These are phyloP conservation scores for Tetragnatha montana DNA, from an alignment of 2,888 invertebrate species.

Conservation along the genomic window DNA sequence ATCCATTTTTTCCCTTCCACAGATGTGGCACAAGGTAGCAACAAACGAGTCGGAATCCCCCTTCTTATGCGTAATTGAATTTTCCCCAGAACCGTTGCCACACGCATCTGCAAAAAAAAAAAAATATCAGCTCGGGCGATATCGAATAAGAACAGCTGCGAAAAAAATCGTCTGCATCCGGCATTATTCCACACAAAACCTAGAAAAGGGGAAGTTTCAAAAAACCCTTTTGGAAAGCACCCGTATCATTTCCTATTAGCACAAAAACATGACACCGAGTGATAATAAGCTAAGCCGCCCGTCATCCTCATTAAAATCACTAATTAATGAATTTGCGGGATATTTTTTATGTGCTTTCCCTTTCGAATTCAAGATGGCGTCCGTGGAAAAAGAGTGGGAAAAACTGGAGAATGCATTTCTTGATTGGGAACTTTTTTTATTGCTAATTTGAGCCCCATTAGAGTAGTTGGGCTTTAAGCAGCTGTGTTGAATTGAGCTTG, in stretches of 20 bases:
- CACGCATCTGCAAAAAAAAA: not conserved
- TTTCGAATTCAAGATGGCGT: conserved; percentile 36
- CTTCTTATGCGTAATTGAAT: conserved; percentile 37
- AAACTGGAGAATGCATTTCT: not conserved
- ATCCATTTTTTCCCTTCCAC: conserved; percentile 10
- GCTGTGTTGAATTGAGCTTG: too few species aligned
- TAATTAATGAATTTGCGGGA: conserved; percentile 64
- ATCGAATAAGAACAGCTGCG: not conserved
- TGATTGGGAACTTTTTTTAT: not conserved
- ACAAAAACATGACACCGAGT: conserved; percentile 49
- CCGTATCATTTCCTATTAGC: conserved; percentile 41
- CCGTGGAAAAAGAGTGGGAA: not conserved
- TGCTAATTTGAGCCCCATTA: not conserved
- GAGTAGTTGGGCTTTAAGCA: not conserved
- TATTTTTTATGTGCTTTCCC: conserved; percentile 24
- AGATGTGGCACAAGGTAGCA: not conserved
- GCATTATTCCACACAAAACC: conserved; percentile 16
- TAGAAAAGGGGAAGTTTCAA: not conserved
- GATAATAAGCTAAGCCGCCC: conserved; percentile 42
- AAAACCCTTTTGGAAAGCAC: conserved; percentile 29
- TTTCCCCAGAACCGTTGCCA: conserved; percentile 29
- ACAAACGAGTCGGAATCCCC: not conserved
- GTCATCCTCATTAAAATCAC: conserved; percentile 60
- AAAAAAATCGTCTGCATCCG: conserved; percentile 7
- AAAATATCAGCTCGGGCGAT: not conserved